phyloP scores from a whole-genome alignment of 2,888 invertebrate species.

The Agapostemon virescens region DNA sequence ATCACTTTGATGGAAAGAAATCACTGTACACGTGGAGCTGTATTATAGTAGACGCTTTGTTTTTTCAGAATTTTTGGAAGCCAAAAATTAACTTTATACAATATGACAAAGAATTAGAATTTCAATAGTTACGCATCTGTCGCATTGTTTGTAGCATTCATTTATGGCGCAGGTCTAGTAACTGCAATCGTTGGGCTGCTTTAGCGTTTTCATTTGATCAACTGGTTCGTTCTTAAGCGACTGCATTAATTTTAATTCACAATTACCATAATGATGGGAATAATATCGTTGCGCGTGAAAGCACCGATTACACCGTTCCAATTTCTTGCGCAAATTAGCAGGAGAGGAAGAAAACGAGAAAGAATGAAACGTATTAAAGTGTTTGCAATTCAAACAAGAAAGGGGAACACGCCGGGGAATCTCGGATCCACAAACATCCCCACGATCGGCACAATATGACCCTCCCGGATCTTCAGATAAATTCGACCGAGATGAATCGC shows the following conservation, averaged over 20 bases:
- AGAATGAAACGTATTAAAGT: neutral
- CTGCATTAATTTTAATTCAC: neutral
- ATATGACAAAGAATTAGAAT: no score
- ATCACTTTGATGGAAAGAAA: no score
- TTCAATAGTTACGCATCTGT: no score
- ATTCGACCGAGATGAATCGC: neutral
- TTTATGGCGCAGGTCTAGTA: no score
- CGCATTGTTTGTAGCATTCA: no score
- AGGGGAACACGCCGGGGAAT: neutral
- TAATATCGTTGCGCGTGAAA: neutral
- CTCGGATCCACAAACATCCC: slow-evolving; percentile 37
- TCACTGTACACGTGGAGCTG: no score
- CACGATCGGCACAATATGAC: slow-evolving; percentile 50
- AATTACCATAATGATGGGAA: neutral
- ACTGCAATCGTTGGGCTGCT: neutral
- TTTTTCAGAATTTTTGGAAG: no score
- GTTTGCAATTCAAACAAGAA: slow-evolving; percentile 1
- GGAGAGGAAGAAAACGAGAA: neutral
- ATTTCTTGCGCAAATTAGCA: neutral
- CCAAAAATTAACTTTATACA: no score
- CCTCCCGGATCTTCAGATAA: neutral
- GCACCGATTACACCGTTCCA: neutral
- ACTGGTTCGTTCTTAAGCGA: neutral
- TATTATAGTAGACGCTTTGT: no score
- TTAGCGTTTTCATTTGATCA: neutral